A percentile compares a stretch with the other conserved stretches of the same genome.
Conservation (phyloP, 1,140 invertebrate genomes). For the Philotrypesis tridentata region DNA sequence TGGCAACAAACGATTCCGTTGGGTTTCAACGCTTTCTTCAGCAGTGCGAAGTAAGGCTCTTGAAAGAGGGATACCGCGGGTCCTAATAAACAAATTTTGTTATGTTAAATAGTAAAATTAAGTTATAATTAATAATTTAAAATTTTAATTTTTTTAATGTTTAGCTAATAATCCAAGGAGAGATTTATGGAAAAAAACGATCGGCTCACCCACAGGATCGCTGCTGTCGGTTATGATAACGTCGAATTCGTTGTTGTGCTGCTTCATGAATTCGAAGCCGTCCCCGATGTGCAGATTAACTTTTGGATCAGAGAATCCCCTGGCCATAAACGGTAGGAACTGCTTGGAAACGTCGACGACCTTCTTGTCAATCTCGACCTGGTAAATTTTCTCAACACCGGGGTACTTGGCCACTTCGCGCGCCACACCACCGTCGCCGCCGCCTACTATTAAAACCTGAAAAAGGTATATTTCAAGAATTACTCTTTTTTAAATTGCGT, state of each 20-base stretch:
- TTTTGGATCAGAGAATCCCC: conserved; percentile 89
- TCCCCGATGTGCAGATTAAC: conserved; percentile 91
- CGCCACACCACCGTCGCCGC: conserved; percentile 97
- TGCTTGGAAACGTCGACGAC: conserved; percentile 95
- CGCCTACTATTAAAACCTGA: conserved; percentile 96
- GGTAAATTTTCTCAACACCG: conserved; percentile 84
- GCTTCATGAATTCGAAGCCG: conserved; percentile 95
- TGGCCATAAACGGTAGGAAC: conserved; percentile 92
- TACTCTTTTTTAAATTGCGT: background rate
- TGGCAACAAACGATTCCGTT: conserved; percentile 93
- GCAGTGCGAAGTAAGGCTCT: conserved; percentile 90
- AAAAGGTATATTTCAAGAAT: background rate
- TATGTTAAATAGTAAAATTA: too few species aligned
- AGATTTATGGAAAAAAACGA: too few species aligned
- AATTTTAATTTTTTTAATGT: background rate
- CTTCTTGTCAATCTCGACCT: conserved; percentile 94
- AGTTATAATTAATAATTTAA: too few species aligned
- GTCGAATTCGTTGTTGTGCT: conserved; percentile 91
- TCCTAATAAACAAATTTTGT: conserved; percentile 63
- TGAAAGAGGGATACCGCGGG: conserved; percentile 84
- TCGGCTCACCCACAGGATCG: conserved; percentile 87
- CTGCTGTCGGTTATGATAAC: conserved; percentile 99
- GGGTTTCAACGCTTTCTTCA: conserved; percentile 87
- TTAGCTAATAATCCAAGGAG: too few species aligned
- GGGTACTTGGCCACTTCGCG: conserved; percentile 97